Conservation (phyloP, 2,888 invertebrate genomes). For the Melieria picta region DNA sequence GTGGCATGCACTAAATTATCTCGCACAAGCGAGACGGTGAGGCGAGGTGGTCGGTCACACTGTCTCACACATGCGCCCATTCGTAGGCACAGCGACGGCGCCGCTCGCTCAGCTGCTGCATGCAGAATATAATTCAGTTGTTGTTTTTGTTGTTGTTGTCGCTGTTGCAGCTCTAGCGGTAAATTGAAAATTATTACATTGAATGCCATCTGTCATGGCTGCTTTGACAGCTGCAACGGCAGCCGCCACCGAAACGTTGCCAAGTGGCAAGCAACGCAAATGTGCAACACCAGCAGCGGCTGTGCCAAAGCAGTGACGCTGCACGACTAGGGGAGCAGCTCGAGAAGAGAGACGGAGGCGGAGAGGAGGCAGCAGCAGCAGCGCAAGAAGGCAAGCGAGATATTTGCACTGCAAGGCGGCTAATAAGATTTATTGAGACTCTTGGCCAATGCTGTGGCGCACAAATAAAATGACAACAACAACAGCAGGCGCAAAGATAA, state of each 20-base stretch:
- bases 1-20: constrained; percentile 13
- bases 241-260: background rate
- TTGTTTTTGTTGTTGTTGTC: too few species aligned
- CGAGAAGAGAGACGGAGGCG: too few species aligned
- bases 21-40: background rate
- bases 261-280: background rate
- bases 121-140: too few species aligned
- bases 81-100: too few species aligned
- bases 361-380: background rate
- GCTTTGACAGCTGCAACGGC: constrained; percentile 42
- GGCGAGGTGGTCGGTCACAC: background rate
- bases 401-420: background rate
- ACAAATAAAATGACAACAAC: constrained; percentile 13
- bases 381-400: background rate
- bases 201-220: constrained; percentile 47
- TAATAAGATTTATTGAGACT: constrained; percentile 30
- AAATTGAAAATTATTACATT: constrained; percentile 49
- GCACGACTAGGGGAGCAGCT: too few species aligned
- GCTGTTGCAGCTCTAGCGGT: constrained; percentile 35
- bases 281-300: background rate
- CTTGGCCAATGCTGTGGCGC: constrained; percentile 30
- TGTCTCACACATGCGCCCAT: too few species aligned
- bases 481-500: background rate
- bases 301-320: background rate
- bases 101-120: too few species aligned